phyloP scores from a whole-genome alignment of 2,113 vertebrate species.

The Stegostoma tigrinum region DNA sequence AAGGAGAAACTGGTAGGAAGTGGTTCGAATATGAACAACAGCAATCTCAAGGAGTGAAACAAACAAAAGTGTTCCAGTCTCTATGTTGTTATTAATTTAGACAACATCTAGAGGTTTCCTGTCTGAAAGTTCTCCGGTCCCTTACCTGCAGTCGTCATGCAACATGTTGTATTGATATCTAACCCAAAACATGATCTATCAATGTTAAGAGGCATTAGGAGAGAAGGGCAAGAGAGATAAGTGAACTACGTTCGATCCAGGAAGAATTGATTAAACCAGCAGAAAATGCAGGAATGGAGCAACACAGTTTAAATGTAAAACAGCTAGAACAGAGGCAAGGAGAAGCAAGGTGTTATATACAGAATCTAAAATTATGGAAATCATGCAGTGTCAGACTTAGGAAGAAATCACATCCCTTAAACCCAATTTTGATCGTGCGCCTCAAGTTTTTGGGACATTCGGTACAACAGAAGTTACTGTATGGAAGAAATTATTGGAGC shows the following conservation, averaged over 20 bases:
- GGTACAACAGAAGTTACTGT: not conserved
- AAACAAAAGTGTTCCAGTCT: not conserved
- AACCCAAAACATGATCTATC: not conserved
- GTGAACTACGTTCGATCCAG: not conserved
- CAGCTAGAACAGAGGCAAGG: not conserved
- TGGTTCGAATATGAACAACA: not conserved
- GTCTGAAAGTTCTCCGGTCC: not conserved
- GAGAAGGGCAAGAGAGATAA: not conserved
- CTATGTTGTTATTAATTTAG: not conserved
- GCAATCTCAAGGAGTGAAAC: not conserved
- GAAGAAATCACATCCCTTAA: not conserved
- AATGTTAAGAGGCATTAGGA: not conserved
- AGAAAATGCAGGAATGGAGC: not conserved
- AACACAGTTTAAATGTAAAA: not conserved
- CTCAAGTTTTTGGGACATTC: not conserved
- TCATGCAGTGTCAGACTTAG: not conserved
- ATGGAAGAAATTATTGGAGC: not conserved
- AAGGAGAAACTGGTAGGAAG: not conserved
- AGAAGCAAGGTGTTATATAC: not conserved
- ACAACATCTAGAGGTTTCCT: not conserved
- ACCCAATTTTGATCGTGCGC: not conserved
- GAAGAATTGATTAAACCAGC: not conserved
- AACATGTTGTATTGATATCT: not conserved
- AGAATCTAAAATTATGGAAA: not conserved
- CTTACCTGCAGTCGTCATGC: not conserved